Base-by-base conservation (phyloP, 1,140 invertebrate genomes). In the Nasonia longicornis region DNA sequence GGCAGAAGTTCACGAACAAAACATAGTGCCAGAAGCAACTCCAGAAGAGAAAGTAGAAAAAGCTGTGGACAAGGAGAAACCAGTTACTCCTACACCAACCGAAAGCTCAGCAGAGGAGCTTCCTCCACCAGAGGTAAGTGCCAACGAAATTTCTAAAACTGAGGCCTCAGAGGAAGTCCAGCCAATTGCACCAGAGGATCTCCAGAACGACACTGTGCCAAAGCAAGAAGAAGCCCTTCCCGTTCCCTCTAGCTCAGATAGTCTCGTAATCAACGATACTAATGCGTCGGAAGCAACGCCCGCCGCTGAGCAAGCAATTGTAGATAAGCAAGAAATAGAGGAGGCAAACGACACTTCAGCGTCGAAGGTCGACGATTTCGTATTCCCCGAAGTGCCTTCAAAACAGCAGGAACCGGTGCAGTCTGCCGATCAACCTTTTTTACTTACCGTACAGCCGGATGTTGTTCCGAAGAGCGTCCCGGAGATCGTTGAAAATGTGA, bases 301-400 rank as follows among this genome's bases (percentile, higher is more conserved):
- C 20, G 20, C 58, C 26, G n/a, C 10, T 75, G n/a, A 77, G 31
- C n/a, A 79, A 38, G 8, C 67, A 16, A 20, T 58, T 73, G 26
- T 77, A 66, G 22, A 81, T 42, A 78, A 69, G n/a, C 31, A 63
- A 26, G 35, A 79, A 71, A 52, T 20, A 72, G 20, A 20, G 58
- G 29, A 63, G 22, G 42, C 7, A 26, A 67, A 70, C 63, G 48
- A 77, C n/a, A 58, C 70, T 79, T 75, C 52, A 73, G 16, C 52
- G 20, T n/a, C 52, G 20, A n/a, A 58, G 16, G 52, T 31, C 58
- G 45, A 69, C 20, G 52, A 74, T 73, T 64, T 69, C 42, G 67
- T 38, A 63, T 38, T 22, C 45, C 48, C 26, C 22, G 31, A 82
- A 79, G 81, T 82, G 76, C 81, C 81, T 82, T 82, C 67, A 48